Evolutionary conservation across 2,113 vertebrate species (phyloP), one percentile per base, ranked within the genome.

Genomic region (Actinemys pallida): DNA sequence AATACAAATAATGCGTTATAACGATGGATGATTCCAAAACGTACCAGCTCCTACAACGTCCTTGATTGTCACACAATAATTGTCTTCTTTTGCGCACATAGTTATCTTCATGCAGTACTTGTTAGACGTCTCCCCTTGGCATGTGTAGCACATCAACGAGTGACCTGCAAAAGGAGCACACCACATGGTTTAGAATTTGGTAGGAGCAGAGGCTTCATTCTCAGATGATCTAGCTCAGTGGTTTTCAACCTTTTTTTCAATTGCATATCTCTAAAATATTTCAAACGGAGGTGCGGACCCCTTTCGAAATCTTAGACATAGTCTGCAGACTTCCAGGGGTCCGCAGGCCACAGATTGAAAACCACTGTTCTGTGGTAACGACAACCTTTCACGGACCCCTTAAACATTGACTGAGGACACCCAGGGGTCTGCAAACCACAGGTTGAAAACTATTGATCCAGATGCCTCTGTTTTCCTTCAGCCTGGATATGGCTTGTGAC

Each of bases 61-160:
- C 39, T 2, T 39, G 75, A 96, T 0, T 31, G 96, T 97, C 93
- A 97, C 10, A 0, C 97, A 97, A 86, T 95, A 84, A 83, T 95
- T 97, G 31, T 97, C 96, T 75, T 95, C 65, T 54, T 97, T 1
- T 25, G 57, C 1, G 1, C 97, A 97, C 95, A 95, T 96, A 83
- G 96, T 96, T 91, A 97, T 94, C 65, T 65, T 93, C 95, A 96
- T 57, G 85, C 97, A 97, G 81, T 96, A 69, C 89, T 96, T 93
- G 90, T 97, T 97, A 89, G 96, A 95, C 87, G 95, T 94, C 69
- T 96, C 85, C 2, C 95, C 92, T 75, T 95, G 93, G 92, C 97
- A 97, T 47, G 91, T 90, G 1, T 97, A 97, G 90, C 97, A 97
- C 86, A 97, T 92, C 56, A 96, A 72, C 4, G 96, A 75, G 56